phyloP scores from a whole-genome alignment of 2,113 vertebrate genomes.

The Spheniscus mendiculus region DNA sequence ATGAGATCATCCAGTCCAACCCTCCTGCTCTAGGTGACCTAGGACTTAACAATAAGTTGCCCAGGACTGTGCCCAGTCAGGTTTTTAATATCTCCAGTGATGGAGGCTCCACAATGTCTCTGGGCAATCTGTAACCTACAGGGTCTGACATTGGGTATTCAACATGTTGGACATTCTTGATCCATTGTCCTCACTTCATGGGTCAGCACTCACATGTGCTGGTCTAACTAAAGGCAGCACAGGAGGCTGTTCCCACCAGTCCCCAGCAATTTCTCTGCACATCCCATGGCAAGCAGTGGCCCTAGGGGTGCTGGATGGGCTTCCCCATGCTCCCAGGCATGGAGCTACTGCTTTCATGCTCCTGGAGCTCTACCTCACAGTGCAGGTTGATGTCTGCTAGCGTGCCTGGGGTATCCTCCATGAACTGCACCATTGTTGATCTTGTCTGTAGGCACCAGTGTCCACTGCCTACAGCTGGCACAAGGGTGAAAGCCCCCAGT shows the following conservation, averaged over 20 bases:
- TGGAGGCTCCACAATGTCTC: neutral
- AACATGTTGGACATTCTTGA: neutral
- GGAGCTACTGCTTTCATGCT: neutral
- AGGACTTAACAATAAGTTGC: neutral
- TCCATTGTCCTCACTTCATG: neutral
- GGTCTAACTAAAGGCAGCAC: neutral
- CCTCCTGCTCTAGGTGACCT: neutral
- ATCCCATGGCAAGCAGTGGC: neutral
- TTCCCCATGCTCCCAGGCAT: neutral
- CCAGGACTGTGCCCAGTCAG: neutral
- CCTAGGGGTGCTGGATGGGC: neutral
- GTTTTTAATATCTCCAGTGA: neutral
- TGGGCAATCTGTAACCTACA: neutral
- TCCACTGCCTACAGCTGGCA: neutral
- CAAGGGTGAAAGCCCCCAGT: neutral
- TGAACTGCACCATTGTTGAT: neutral
- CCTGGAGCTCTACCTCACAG: neutral
- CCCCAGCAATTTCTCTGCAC: neutral
- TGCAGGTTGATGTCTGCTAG: neutral
- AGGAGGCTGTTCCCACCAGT: neutral
- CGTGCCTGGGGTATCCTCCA: neutral
- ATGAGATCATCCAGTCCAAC: neutral
- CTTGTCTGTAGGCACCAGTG: neutral
- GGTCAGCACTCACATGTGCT: accelerated
- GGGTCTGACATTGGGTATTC: neutral